Conservation (phyloP, 2,888 invertebrate species). For the Rhagonycha lutea region DNA sequence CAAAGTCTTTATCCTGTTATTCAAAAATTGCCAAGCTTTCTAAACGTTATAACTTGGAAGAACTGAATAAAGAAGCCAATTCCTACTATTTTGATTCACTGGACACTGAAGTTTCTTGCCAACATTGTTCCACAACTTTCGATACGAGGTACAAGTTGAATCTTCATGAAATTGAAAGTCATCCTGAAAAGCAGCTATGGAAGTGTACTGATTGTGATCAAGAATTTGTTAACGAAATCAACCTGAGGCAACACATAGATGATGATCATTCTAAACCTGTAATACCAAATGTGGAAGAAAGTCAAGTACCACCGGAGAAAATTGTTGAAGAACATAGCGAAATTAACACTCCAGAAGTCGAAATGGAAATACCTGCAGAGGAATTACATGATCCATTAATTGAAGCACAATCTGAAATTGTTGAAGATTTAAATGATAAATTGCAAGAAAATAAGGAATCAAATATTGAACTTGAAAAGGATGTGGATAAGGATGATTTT, state of each 20-base stretch:
- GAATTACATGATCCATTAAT: not conserved
- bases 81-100: slow-evolving; percentile 5
- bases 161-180: slow-evolving; percentile 14
- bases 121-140: slow-evolving; percentile 9
- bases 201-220: not conserved
- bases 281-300: not conserved
- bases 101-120: slow-evolving; percentile 1
- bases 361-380: not conserved
- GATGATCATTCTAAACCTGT: not conserved
- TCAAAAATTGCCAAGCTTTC: not conserved
- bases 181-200: not conserved
- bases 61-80: slow-evolving; percentile 4
- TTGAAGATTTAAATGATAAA: not conserved
- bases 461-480: not conserved
- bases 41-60: not conserved
- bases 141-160: slow-evolving; percentile 5
- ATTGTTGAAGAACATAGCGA: not conserved
- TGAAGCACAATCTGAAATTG: not conserved
- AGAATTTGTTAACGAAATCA: not conserved
- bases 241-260: not conserved
- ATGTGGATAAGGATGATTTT: too few species aligned
- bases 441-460: not conserved
- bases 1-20: slow-evolving; percentile 6
- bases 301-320: not conserved
- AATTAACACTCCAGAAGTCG: not conserved